phyloP scores from a whole-genome alignment of 2,113 vertebrate species.

The Callopanchax toddi region DNA sequence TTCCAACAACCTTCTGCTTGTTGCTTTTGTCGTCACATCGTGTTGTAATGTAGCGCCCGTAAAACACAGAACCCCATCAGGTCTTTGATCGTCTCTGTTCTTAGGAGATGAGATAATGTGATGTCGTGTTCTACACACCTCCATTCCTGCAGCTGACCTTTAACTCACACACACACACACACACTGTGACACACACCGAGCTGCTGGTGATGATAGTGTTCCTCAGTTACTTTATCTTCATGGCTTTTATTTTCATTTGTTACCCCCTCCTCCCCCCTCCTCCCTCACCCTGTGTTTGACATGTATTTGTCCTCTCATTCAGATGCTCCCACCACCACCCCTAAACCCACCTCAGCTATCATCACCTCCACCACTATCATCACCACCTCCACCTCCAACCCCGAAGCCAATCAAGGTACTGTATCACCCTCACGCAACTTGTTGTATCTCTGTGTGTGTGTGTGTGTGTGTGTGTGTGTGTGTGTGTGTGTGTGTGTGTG shows the following conservation, averaged over 20 bases:
- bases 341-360: conserved; percentile 80
- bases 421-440: conserved; percentile 65
- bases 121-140: conserved; percentile 26
- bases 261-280: conserved; percentile 2
- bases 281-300: conserved; percentile 64
- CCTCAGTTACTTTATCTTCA: conserved; percentile 47
- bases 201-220: conserved; percentile 17
- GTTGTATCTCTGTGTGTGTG: conserved; percentile 4
- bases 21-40: conserved; percentile 24
- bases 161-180: too few species aligned
- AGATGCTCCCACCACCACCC: conserved; percentile 85
- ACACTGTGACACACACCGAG: background rate
- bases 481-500: too few species aligned
- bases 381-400: conserved; percentile 69
- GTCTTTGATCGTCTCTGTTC: conserved; percentile 35
- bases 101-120: conserved; percentile 15
- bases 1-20: conserved; percentile 40
- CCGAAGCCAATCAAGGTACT: conserved; percentile 78
- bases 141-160: conserved; percentile 9
- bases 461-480: conserved; percentile 4
- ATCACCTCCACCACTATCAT: conserved; percentile 76
- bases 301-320: conserved; percentile 80
- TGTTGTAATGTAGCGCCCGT: conserved; percentile 30
- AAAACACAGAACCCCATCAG: conserved; percentile 31
- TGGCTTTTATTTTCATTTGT: conserved; percentile 68